phyloP scores from a whole-genome alignment of 2,888 invertebrate species.

The Slavum lentiscoides region DNA sequence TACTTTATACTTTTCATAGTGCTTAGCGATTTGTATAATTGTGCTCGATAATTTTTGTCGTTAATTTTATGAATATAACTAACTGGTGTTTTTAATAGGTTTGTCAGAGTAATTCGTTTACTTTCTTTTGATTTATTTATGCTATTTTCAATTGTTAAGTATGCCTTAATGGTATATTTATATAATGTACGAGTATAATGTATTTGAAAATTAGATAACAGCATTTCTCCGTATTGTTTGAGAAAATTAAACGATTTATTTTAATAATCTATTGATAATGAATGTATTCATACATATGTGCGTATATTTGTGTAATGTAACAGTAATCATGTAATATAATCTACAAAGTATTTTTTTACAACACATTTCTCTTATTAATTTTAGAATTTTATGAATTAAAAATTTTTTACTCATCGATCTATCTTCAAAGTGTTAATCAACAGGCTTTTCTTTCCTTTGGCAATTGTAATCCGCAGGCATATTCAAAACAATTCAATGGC shows the following conservation, averaged over 20 bases:
- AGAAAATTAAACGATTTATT: neutral
- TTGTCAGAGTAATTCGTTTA: conserved; percentile 9
- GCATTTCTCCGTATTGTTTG: conserved; percentile 3
- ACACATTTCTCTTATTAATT: too few species aligned
- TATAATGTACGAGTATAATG: conserved; percentile 30
- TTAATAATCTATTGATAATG: neutral
- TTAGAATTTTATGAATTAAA: too few species aligned
- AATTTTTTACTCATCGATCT: too few species aligned
- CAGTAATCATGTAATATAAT: too few species aligned
- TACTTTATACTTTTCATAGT: neutral
- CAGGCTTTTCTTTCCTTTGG: too few species aligned
- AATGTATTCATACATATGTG: neutral
- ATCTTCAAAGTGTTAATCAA: too few species aligned
- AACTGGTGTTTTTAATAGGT: neutral
- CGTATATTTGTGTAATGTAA: too few species aligned
- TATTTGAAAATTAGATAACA: conserved; percentile 1
- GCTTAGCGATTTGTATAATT: neutral
- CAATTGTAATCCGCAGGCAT: too few species aligned
- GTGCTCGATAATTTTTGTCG: neutral
- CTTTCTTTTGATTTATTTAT: conserved; percentile 21
- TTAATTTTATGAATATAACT: neutral
- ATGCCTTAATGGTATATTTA: neutral
- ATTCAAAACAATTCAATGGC: too few species aligned
- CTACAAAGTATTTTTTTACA: too few species aligned
- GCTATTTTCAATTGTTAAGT: conserved; percentile 6